Percentiles rank a stretch among this genome's conserved stretches.
These are phyloP conservation scores for Aspidiotus rigidus DNA, from an alignment of 2,888 invertebrate species.

Conservation along the genomic window DNA sequence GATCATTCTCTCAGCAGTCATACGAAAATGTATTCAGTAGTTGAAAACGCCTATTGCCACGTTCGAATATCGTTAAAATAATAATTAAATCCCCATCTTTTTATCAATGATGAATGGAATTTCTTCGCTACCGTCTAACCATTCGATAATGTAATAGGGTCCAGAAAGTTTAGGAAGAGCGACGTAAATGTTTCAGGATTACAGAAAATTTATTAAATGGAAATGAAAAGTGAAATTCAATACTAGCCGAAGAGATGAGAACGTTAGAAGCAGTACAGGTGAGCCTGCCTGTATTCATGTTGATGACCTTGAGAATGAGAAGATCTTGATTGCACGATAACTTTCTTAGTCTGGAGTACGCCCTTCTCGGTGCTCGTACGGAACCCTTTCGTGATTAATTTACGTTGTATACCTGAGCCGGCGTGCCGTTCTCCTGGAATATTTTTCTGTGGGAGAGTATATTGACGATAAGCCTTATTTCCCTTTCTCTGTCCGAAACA, in stretches of 20 bases:
- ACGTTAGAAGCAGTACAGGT: slow-evolving; percentile 18
- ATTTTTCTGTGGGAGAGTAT: slow-evolving; percentile 16
- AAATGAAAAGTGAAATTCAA: slow-evolving; percentile 33
- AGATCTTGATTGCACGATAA: slow-evolving; percentile 17
- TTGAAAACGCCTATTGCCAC: too few species aligned
- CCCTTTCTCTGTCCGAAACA: slow-evolving; percentile 28
- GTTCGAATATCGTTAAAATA: too few species aligned
- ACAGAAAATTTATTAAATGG: slow-evolving; percentile 16
- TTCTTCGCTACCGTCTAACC: too few species aligned
- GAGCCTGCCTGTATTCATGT: slow-evolving; percentile 7
- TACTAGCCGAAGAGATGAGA: slow-evolving; percentile 14
- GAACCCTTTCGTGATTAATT: slow-evolving; percentile 23
- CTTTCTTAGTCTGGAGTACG: slow-evolving; percentile 22
- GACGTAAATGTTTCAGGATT: too few species aligned
- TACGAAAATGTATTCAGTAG: too few species aligned
- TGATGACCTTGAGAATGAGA: slow-evolving; percentile 28
- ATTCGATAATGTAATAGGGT: too few species aligned
- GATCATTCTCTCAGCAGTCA: too few species aligned
- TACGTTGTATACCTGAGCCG: not conserved
- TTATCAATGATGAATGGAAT: too few species aligned
- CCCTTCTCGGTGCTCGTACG: not conserved
- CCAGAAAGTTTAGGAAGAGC: too few species aligned
- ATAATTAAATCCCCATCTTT: too few species aligned
- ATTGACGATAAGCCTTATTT: slow-evolving; percentile 12
- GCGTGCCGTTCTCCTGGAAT: not conserved